Evolutionary conservation across 2,113 vertebrate species (phyloP).

Genomic region (Agelaius tricolor): DNA sequence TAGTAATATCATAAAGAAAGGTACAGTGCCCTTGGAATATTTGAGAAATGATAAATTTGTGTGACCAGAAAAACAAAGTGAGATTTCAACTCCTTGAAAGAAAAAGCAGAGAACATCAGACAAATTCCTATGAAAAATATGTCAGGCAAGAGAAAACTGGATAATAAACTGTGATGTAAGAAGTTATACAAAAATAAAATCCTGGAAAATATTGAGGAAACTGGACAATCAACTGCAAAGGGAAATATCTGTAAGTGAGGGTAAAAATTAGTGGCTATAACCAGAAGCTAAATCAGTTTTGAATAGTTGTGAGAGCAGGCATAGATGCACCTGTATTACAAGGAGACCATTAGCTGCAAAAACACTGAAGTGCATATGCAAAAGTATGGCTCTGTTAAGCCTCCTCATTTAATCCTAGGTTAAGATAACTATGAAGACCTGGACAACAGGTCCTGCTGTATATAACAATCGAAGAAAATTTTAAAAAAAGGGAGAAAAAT

Average conservation of each 20-base stretch:
- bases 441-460: not conserved
- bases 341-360: not conserved
- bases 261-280: not conserved
- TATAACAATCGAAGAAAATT: not conserved
- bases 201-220: not conserved
- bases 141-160: not conserved
- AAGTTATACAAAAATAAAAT: not conserved
- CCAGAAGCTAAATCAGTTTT: not conserved
- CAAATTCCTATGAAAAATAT: not conserved
- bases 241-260: not conserved
- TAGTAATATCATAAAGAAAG: not conserved
- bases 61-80: not conserved
- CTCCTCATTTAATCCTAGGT: not conserved
- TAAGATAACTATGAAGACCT: not conserved
- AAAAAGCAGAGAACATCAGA: not conserved
- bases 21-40: not conserved
- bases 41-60: not conserved
- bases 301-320: not conserved
- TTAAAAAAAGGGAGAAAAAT: not conserved
- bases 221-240: not conserved
- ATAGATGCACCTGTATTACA: not conserved
- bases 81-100: not conserved
- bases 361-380: not conserved
- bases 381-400: accelerated
- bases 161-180: not conserved